Conservation (phyloP, 2,888 invertebrate species). For the Tachina lurida region DNA sequence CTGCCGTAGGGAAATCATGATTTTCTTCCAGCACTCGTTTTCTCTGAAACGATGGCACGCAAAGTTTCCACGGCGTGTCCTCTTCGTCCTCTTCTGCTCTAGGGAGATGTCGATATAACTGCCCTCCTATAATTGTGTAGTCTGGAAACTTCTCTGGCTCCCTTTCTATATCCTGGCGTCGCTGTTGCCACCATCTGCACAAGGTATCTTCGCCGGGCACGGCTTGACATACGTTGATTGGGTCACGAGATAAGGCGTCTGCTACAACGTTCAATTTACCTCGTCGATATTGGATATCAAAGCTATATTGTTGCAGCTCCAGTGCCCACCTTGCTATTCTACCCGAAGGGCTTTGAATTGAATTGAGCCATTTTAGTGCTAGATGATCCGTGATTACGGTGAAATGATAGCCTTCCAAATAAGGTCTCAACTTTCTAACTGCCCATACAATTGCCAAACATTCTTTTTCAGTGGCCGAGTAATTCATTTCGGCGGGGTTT, state of each 20-base stretch:
- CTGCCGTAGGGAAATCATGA: too few relatives aligned
- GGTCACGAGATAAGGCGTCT: not conserved
- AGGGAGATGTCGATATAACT: not conserved
- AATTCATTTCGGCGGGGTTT: not conserved
- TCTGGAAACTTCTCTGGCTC: conserved; percentile 16
- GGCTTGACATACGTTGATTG: not conserved
- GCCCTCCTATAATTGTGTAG: not conserved
- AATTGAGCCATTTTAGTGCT: not conserved
- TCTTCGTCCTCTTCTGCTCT: not conserved
- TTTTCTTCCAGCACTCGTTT: too few relatives aligned
- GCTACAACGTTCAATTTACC: conserved; percentile 2
- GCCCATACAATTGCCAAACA: conserved; percentile 8
- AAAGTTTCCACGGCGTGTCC: too few relatives aligned
- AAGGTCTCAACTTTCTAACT: not conserved
- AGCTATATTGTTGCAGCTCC: not conserved
- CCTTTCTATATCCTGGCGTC: not conserved
- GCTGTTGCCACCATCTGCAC: too few relatives aligned
- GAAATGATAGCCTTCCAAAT: conserved; percentile 6
- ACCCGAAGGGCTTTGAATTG: not conserved
- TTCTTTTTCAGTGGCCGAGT: conserved; percentile 8
- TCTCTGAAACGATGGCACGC: too few relatives aligned
- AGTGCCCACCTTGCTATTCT: conserved; percentile 6
- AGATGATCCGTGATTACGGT: conserved; percentile 1
- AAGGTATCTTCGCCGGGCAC: not conserved
- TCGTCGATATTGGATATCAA: not conserved